Percentiles rank a stretch among this genome's conserved stretches.
These are phyloP conservation scores for Oreamnos americanus DNA, from an alignment of 2,113 vertebrate genomes.

Conservation along the genomic window DNA sequence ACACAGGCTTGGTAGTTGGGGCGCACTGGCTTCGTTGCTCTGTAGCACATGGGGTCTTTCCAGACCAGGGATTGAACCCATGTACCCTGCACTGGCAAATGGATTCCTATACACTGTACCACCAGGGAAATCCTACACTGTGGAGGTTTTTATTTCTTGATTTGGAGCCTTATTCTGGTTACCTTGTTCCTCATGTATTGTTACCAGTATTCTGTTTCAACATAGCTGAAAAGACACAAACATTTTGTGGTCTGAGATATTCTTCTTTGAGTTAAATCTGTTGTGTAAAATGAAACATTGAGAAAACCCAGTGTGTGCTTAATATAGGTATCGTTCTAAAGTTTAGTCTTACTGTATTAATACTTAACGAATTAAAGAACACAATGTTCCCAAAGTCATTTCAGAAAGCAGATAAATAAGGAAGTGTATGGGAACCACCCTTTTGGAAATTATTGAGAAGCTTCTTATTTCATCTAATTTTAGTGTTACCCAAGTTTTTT, in stretches of 20 bases:
- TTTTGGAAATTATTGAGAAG: background rate
- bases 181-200: background rate
- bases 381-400: background rate
- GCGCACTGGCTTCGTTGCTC: background rate
- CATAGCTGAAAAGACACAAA: background rate
- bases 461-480: constrained; percentile 7
- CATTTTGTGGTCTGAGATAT: background rate
- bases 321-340: background rate
- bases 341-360: background rate
- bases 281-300: background rate
- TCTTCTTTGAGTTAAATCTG: background rate
- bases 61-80: background rate
- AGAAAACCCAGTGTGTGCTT: background rate
- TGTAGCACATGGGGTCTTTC: background rate
- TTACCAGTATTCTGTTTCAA: background rate
- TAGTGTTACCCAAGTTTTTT: background rate
- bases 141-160: background rate
- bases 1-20: background rate
- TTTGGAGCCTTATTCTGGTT: background rate
- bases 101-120: background rate
- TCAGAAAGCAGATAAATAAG: background rate
- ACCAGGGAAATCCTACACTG: background rate
- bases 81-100: background rate
- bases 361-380: background rate
- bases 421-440: background rate